phyloP scores from a whole-genome alignment of 2,113 vertebrate species.

The Nettapus auritus region DNA sequence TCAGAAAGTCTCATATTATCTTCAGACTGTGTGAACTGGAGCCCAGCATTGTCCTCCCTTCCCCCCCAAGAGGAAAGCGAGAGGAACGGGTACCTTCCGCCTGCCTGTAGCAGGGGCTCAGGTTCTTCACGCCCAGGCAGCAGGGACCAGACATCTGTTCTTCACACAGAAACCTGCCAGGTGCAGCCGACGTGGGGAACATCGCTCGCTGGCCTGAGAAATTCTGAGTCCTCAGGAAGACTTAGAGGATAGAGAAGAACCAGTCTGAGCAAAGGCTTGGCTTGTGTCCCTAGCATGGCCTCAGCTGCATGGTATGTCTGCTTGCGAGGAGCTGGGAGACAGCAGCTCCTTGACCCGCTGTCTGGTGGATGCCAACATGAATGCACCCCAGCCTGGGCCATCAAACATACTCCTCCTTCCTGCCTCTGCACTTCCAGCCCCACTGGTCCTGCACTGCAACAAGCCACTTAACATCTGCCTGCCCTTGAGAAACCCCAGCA shows the following conservation, averaged over 20 bases:
- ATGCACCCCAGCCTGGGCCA: background rate
- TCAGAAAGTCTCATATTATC: background rate
- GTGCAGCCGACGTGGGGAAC: background rate
- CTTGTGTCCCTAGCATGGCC: background rate
- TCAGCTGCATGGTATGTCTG: background rate
- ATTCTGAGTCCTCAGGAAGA: constrained; percentile 57
- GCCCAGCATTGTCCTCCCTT: background rate
- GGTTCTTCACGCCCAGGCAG: constrained; percentile 53
- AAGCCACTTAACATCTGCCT: background rate
- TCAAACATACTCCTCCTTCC: background rate
- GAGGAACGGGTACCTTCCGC: constrained; percentile 44
- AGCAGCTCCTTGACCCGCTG: background rate
- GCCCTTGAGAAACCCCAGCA: background rate
- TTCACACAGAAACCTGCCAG: constrained; percentile 43
- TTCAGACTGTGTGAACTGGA: fast-evolving
- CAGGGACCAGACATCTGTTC: constrained; percentile 58
- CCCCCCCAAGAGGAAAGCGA: background rate
- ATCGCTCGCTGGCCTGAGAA: constrained; percentile 9
- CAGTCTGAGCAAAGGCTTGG: constrained; percentile 17
- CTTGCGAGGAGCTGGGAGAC: background rate
- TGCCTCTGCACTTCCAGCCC: background rate
- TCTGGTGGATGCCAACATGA: background rate
- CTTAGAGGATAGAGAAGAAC: constrained; percentile 20
- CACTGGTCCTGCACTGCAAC: background rate
- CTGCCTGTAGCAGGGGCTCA: constrained; percentile 33